Evolutionary conservation across 1,140 invertebrate genomes (phyloP).

Genomic region (Orchesella cincta): DNA sequence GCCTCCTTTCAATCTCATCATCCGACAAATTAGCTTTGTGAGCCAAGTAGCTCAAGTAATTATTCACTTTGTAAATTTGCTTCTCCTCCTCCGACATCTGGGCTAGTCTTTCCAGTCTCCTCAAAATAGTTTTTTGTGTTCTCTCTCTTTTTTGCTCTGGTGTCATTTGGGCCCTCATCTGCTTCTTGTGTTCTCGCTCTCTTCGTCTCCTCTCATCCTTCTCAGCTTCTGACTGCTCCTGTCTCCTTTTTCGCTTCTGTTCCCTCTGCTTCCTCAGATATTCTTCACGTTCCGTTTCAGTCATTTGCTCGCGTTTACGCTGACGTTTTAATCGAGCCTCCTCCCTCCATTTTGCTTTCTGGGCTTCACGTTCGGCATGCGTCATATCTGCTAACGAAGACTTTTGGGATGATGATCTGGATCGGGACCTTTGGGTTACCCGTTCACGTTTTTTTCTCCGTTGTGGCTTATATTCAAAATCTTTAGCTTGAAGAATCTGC

Average conservation of each 20-base stretch:
- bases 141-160: conserved; percentile 2
- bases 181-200: not conserved
- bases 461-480: too few species aligned
- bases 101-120: not conserved
- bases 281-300: not conserved
- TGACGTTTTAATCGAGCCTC: not conserved
- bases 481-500: too few species aligned
- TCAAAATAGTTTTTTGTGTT: not conserved
- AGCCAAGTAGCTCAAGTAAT: not conserved
- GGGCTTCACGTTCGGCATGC: not conserved
- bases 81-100: not conserved
- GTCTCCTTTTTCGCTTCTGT: not conserved
- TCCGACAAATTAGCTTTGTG: not conserved
- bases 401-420: too few species aligned
- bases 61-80: not conserved
- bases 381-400: too few species aligned
- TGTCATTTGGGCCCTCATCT: not conserved
- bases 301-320: not conserved
- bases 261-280: not conserved
- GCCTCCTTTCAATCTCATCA: not conserved
- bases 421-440: too few species aligned
- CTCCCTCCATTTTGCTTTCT: conserved; percentile 8
- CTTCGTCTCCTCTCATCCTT: not conserved
- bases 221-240: not conserved
- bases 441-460: too few species aligned